Conservation (phyloP, 1,140 invertebrate genomes). For the Drosophila sproati region DNA sequence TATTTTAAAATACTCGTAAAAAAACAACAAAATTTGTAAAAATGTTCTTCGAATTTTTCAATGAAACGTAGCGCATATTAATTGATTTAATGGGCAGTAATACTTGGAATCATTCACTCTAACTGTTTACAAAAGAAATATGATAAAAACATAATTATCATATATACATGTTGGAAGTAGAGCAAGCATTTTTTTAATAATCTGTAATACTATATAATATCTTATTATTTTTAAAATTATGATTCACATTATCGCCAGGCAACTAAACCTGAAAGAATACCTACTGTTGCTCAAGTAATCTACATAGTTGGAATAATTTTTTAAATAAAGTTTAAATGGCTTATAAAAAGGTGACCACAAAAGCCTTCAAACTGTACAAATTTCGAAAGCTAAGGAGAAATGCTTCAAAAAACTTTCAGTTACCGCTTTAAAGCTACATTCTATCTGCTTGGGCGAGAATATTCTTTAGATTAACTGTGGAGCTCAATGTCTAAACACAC, state of each 20-base stretch:
- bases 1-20: neutral
- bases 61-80: neutral
- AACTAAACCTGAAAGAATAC: no score
- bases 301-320: no score
- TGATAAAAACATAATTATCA: neutral
- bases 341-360: no score
- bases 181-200: no score
- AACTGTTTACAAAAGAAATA: neutral
- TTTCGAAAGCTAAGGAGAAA: neutral
- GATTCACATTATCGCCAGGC: no score
- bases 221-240: no score
- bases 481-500: neutral
- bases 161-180: no score
- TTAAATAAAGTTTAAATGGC: no score
- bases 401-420: conserved; percentile 6
- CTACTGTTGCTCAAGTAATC: no score
- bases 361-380: neutral
- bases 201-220: no score
- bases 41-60: neutral
- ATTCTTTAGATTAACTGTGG: neutral
- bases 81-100: neutral
- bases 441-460: neutral
- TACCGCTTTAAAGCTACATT: conserved; percentile 1
- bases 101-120: neutral
- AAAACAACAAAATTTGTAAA: neutral